Evolutionary conservation across 1,140 invertebrate genomes (phyloP), one percentile per base, ranked within the genome.

Genomic region (Lepeophtheirus salmonis): DNA sequence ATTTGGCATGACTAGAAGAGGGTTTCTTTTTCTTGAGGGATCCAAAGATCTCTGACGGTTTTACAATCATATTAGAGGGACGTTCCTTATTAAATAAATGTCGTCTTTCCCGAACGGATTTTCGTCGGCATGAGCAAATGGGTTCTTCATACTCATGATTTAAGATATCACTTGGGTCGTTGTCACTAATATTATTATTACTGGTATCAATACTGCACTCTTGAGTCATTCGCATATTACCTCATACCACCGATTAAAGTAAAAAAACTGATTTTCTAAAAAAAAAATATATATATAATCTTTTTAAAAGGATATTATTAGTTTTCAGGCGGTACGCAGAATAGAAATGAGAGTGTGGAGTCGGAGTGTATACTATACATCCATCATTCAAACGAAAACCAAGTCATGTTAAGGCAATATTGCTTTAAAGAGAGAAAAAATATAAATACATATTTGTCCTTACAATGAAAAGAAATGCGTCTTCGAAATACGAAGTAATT

Each of bases 11-110:
- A 41, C 30, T 41, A 41, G 30, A 41, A n/a, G n/a, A n/a, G 6
- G 6, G 6, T n/a, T 41, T 41, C 30, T n/a, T 6, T n/a, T 22
- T 56, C 12, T 25, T 56, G 12, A 56, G 12, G 16, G 54, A 56
- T n/a, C 54, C 54, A 56, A 52, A 56, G n/a, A 56, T n/a, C 18
- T 56, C 54, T 3, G 54, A 56, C 4, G 54, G 54, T 17, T 56
- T 56, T 20, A 56, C 54, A 41, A 41, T 41, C 30, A 41, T n/a
- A n/a, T 41, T 41, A 41, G 30, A 41, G 30, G 30, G 30, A 6
- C 30, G 6, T n/a, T 41, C 30, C 30, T 41, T 41, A n/a, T 41
- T n/a, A 41, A 41, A 41, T 6, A 41, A n/a, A 41, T 41, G 30
- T n/a, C 30, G 30, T 41, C 30, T 6, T n/a, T 41, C 30, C n/a